Percentiles rank a stretch among this genome's conserved stretches.
phyloP scores from a whole-genome alignment of 2,113 vertebrate genomes.

The Percina caprodes region DNA sequence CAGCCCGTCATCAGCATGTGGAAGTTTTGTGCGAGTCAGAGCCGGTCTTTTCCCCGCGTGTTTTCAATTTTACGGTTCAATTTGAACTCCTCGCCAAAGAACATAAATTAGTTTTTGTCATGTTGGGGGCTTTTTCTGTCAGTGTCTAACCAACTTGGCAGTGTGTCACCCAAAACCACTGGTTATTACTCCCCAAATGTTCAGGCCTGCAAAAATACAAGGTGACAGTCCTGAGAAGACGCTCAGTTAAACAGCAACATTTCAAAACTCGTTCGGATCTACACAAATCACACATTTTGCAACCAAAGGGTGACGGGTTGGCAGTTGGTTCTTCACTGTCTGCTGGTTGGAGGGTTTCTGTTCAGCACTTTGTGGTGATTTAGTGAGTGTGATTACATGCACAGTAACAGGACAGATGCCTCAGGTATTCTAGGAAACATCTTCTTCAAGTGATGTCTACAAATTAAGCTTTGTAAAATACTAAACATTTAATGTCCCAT shows the following conservation, averaged over 20 bases:
- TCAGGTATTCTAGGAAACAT: background rate
- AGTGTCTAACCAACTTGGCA: too few relatives aligned
- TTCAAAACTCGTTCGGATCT: background rate
- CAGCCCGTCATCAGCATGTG: background rate
- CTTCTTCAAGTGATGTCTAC: background rate
- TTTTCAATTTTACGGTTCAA: background rate
- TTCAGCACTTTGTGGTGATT: background rate
- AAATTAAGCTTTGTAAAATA: background rate
- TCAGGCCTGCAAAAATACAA: too few relatives aligned
- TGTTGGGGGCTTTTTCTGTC: too few relatives aligned
- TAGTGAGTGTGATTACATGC: background rate
- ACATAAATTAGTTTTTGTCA: background rate
- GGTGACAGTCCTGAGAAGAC: too few relatives aligned
- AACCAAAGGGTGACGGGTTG: background rate
- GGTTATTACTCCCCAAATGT: too few relatives aligned
- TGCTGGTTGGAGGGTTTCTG: background rate
- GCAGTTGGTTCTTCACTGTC: background rate
- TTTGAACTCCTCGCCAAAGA: background rate
- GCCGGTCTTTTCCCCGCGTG: background rate
- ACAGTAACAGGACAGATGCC: background rate
- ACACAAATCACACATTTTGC: background rate
- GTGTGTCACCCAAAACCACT: too few relatives aligned
- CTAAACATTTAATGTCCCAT: too few relatives aligned
- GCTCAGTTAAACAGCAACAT: too few relatives aligned
- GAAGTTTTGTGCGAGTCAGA: too few relatives aligned